Base-by-base conservation (phyloP, 1,140 invertebrate species). In the Akabosia matsudoensis region DNA sequence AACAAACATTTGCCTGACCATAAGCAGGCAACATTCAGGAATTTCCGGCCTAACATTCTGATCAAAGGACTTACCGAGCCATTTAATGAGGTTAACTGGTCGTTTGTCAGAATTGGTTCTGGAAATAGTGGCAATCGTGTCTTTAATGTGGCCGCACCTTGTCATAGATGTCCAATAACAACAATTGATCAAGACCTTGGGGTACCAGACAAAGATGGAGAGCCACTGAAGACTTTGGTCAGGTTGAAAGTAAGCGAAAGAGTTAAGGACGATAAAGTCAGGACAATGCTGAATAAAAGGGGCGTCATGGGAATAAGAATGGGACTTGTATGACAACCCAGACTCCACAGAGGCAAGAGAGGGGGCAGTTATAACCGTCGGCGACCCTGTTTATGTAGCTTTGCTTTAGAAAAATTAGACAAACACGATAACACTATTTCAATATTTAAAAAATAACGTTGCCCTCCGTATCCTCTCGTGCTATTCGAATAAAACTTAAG, bases 81-180 rank as follows among this genome's bases (percentile, higher is more conserved):
- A n/a, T 74, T 74, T 56, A 31, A 2, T 13, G 73, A 74, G 52
- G 30, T 54, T 14, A 54, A 54, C 30, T 74, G 73, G 73, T 74
- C 73, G 4, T 74, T 28, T 56, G 73, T 74, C 14, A 74, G 56
- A 33, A 26, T 74, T 16, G 73, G 73, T 7, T 2, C 18, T 28
- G 71, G 37, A 56, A 33, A 74, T 54, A n/a, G n/a, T n/a, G 52
- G 18, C 2, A 52, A 70, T 16, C 14, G 22, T 26, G 45, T 74
- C 28, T 26, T 74, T 2, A 74, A 74, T 3, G 73, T 28, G 18
- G 16, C 45, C 7, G 37, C 28, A 3, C 73, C 73, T 1, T 74
- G 73, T 56, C 7, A 31, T 13, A n/a, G n/a, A 24, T 72, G 70
- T 24, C 33, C 33, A 45, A 13, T 72, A 51, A 34, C 70, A 26